Base-by-base conservation (phyloP, 2,113 vertebrate species). In the Calyptomena viridis region DNA sequence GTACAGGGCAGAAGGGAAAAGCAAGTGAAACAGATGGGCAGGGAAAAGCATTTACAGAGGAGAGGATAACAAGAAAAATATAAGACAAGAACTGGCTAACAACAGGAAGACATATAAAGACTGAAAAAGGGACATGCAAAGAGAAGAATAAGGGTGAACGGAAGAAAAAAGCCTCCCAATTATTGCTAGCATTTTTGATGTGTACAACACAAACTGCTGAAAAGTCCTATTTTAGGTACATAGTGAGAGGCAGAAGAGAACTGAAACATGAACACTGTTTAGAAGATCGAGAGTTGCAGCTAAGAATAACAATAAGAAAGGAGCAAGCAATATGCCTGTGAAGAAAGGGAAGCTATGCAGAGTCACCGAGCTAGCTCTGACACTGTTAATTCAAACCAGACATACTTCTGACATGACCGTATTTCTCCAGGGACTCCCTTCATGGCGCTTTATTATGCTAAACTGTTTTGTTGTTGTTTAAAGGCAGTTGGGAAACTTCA, bases 371-470 rank as follows among this genome's bases (percentile, higher is more conserved):
- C 49, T 27, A 73, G 63, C n/a, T 86, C 72, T 59, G 76, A 86
- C 33, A 55, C 12, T 37, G 31, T 68, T 90, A 84, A 92, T 74
- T 84, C 55, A 86, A 92, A 92, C 20, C 92, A 95, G 88, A 89
- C 80, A 84, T 75, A 59, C 83, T 33, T 93, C 76, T 84, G 72
- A 55, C 59, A 47, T 59, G 79, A 95, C 39, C 63, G 1, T 39
- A 69, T 77, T 66, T 85, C 94, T 71, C 96, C 52, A 84, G 76
- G 72, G 92, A 92, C 37, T 69, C 72, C 39, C 58, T 76, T 80
- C 4, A 3, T 30, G 12, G 24, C 4, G 6, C 72, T 86, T 74
- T 39, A 23, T 37, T 47, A 59, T 55, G 63, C 68, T 67, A 39
- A 94, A 80, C 35, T 66, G 23, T 69, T 92, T 73, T 93, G 75